Percentiles rank a stretch among this genome's conserved stretches.
Conservation (phyloP, 2,888 invertebrate genomes). For the Globia sparganii region DNA sequence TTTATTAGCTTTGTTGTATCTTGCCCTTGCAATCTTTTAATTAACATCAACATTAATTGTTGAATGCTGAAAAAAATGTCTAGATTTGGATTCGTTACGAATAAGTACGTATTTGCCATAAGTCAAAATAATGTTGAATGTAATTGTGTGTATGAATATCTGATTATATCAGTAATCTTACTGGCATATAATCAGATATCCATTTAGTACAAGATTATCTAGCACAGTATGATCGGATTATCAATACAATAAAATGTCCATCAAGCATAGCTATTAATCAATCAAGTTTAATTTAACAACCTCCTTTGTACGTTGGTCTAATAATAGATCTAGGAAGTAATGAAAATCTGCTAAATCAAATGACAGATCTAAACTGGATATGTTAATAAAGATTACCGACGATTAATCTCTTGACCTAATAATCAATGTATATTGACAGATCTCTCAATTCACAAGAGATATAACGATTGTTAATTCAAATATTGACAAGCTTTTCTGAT, state of each 20-base stretch:
- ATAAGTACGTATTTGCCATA: neutral
- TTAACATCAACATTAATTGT: neutral
- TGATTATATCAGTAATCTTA: too few relatives aligned
- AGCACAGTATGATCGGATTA: neutral
- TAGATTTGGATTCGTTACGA: neutral
- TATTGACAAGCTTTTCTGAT: constrained; percentile 30
- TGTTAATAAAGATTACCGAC: neutral
- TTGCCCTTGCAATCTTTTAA: constrained; percentile 29
- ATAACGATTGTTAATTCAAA: constrained; percentile 26
- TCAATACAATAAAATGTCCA: constrained; percentile 12
- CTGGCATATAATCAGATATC: neutral
- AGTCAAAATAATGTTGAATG: neutral
- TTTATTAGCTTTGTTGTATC: constrained; percentile 9
- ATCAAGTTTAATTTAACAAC: constrained; percentile 32
- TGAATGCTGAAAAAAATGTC: neutral
- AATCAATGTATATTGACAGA: constrained; percentile 20
- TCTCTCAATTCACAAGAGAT: neutral
- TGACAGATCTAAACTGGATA: neutral
- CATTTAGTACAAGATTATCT: neutral
- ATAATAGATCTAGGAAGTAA: constrained; percentile 15
- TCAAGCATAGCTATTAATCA: constrained; percentile 19
- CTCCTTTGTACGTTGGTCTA: neutral
- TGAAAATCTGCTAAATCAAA: neutral
- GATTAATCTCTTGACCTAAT: constrained; percentile 22
- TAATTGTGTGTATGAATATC: too few relatives aligned